Percentiles rank a stretch among this genome's conserved stretches.
Conservation (phyloP, 1,140 invertebrate species). For the Papilio helenus region DNA sequence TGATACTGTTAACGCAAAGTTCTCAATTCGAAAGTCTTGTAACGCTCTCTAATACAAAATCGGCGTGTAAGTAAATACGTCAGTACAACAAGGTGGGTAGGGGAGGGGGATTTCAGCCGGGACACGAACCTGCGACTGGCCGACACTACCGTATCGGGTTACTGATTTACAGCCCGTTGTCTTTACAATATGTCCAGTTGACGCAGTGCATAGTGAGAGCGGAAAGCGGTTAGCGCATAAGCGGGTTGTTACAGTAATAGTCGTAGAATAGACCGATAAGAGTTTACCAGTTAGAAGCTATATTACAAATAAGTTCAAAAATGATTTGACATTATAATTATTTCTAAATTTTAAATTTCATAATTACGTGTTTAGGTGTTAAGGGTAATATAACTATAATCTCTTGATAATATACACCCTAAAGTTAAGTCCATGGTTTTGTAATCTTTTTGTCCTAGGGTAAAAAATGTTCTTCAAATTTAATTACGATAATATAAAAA, state of each 20-base stretch:
- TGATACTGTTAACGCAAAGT: conserved; percentile 40
- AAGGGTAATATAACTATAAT: no score
- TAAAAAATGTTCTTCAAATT: no score
- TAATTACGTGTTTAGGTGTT: no score
- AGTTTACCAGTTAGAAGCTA: neutral
- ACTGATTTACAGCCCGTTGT: conserved; percentile 57
- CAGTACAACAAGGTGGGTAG: conserved; percentile 41
- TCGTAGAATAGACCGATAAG: no score
- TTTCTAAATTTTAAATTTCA: neutral
- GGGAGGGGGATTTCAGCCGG: conserved; percentile 38
- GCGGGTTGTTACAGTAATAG: neutral
- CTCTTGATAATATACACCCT: no score
- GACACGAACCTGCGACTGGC: conserved; percentile 49
- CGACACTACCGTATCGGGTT: conserved; percentile 64
- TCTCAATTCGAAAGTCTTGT: conserved; percentile 40
- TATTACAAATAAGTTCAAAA: no score
- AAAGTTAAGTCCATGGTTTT: no score
- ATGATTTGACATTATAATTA: no score
- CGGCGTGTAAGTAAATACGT: conserved; percentile 54
- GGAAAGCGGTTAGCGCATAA: neutral
- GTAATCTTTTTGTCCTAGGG: no score
- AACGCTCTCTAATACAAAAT: conserved; percentile 40
- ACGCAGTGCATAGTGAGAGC: conserved; percentile 29
- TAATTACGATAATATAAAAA: neutral
- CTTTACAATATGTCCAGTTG: conserved; percentile 44